These are phyloP conservation scores for Opisthograptis luteolata DNA, from an alignment of 2,888 invertebrate genomes.

Conservation along the genomic window DNA sequence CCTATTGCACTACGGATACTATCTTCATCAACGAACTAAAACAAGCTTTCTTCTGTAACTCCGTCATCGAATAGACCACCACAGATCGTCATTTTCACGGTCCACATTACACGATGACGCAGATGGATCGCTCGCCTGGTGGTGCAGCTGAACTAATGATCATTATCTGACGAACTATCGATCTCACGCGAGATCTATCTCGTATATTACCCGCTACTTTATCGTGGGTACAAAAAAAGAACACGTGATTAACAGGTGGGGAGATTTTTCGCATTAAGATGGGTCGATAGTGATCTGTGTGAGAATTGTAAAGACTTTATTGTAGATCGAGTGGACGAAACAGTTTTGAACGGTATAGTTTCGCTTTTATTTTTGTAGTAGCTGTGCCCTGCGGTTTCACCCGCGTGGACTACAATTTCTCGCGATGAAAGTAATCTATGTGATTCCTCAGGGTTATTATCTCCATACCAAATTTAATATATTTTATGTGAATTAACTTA, in stretches of 20 bases:
- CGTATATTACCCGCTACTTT: conserved; percentile 58
- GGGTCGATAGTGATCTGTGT: conserved; percentile 28
- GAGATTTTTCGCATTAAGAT: conserved; percentile 29
- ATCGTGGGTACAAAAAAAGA: conserved; percentile 39
- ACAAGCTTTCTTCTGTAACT: background rate
- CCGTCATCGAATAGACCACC: conserved; percentile 8
- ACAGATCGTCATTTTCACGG: conserved; percentile 17
- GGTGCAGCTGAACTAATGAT: conserved; percentile 57
- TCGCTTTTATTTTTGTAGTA: background rate
- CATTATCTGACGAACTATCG: conserved; percentile 50
- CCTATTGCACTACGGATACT: too few species aligned
- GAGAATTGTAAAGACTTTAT: conserved; percentile 22
- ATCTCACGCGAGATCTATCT: conserved; percentile 58
- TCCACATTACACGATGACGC: conserved; percentile 32
- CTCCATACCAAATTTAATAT: too few species aligned
- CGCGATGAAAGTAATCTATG: too few species aligned
- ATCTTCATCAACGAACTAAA: background rate
- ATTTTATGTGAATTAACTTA: too few species aligned
- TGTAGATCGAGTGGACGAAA: conserved; percentile 9
- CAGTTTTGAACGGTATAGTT: background rate
- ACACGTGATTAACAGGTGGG: conserved; percentile 33
- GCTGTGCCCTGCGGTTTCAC: too few species aligned
- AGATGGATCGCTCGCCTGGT: conserved; percentile 45
- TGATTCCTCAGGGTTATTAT: too few species aligned
- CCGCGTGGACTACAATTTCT: too few species aligned